Evolutionary conservation across 2,797 vertebrate species (phyloP), one percentile per base, ranked within the genome.

Genomic region (Pelodytes ibericus): DNA sequence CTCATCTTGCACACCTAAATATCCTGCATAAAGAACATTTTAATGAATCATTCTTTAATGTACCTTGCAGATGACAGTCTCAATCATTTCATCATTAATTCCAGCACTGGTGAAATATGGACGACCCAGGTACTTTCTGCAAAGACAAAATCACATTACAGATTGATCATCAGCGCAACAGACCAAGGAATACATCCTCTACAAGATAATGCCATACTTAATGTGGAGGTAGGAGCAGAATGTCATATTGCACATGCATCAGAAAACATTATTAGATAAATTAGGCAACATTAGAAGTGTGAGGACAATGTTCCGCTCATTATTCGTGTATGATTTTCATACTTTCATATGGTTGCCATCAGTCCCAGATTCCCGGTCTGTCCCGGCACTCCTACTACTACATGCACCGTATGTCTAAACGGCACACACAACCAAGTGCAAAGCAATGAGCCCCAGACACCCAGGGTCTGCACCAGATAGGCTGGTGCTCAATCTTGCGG

Each of bases 51-150:
- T 33, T 36, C 8, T 69, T 49, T 7, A 20, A 0, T 57, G 69
- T 80, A 65, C 83, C 31, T 81, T 64, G 1, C 26, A 89, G 91
- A 88, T 31, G 83, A 88, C 1, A 82, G 56, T 30, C 69, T 66
- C 24, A 83, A 84, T 73, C 89, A 86, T 83, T 98, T 99, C 85
- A 91, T 92, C 83, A 93, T 98, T 33, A 91, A 98, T 85, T 66
- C 86, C 64, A 83, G 86, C 80, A 96, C 71, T 44, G 95, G 96
- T 53, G 95, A 97, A 74, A 85, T 99, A 83, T 89, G 87, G 84
- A 93, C 94, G 29, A 92, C 90, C 0, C 65, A 16, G 4, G 57
- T 81, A 58, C 92, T 98, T 56, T 88, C 81, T 4, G 81, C 87
- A 39, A 83, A 82, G 47, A 64, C 83, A 3, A 83, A 84, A 79